A percentile compares a stretch with the other conserved stretches of the same genome.
These are phyloP conservation scores for Monomorium pharaonis DNA, from an alignment of 1,140 invertebrate species.

Conservation along the genomic window DNA sequence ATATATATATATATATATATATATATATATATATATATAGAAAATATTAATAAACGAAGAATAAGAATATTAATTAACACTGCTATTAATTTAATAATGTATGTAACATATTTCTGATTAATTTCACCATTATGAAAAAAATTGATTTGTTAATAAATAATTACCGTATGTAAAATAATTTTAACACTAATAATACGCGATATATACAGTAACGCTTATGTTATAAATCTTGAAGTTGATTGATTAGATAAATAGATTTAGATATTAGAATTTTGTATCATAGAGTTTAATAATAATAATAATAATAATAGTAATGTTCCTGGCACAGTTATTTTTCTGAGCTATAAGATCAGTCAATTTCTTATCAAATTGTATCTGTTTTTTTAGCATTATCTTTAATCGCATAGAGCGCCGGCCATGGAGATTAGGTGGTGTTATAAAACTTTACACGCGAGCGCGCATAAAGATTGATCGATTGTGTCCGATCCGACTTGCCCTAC, in stretches of 20 bases:
- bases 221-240: background rate
- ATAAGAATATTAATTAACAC: background rate
- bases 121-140: background rate
- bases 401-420: background rate
- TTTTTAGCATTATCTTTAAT: constrained; percentile 40
- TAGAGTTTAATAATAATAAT: background rate
- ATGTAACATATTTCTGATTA: background rate
- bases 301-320: background rate
- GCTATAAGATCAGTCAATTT: background rate
- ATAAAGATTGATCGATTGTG: constrained; percentile 43
- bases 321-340: background rate
- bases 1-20: too few relatives aligned
- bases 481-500: constrained; percentile 45
- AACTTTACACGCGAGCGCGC: constrained; percentile 38
- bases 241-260: too few relatives aligned
- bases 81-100: background rate
- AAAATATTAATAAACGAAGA: background rate
- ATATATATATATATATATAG: background rate
- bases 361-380: constrained; percentile 24
- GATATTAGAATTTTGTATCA: background rate
- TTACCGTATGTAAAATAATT: background rate
- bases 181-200: background rate
- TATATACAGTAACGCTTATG: background rate
- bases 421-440: constrained; percentile 41
- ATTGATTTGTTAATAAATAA: background rate